Base-by-base conservation (phyloP, 2,888 invertebrate genomes). In the Elmis aenea region DNA sequence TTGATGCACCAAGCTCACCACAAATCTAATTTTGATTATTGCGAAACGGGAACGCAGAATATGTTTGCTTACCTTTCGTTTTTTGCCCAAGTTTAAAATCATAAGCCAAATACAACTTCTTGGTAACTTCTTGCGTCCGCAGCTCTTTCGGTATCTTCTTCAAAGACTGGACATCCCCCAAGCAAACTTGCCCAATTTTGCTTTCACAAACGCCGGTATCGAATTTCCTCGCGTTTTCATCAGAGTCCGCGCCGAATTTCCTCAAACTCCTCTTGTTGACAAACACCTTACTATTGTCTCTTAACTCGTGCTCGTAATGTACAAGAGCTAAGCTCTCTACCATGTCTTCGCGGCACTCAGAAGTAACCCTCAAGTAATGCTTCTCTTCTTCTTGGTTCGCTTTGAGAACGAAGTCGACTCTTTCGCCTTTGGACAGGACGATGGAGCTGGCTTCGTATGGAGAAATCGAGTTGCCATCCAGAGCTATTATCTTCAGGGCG, bases 401-500 rank as follows among this genome's bases (percentile, higher is more conserved):
- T 33, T 76, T 74, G 34, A 89, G 51, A 32, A 88, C 72, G 51
- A 88, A 81, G 64, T 88, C 88, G 5, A 79, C 76, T 31, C 87
- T 72, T 62, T 89, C 88, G 2, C 87, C 88, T 67, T 79, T 76
- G 3, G 75, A 73, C 16, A 85, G 54, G 31, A 71, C 72, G 22
- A 84, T 68, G 3, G 76, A 72, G 24, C 66, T 66, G 1, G 76
- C 77, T 38, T 73, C 66, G 46, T 75, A 70, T 1, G 82, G 74
- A 29, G 72, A 66, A 11, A 84, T 72, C 24, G 76, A 71, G 53
- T 79, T 74, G 0, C 86, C 86, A 58, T 88, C 87, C 36, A 86
- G 69, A 10, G 82, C 74, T 25, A 87, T 78, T 6, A 86, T 67
- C 46, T 72, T 68, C 36, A 87, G 57, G 9, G 66, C 54, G 57